phyloP scores from a whole-genome alignment of 2,888 invertebrate species.

The Diadegma fenestrale region DNA sequence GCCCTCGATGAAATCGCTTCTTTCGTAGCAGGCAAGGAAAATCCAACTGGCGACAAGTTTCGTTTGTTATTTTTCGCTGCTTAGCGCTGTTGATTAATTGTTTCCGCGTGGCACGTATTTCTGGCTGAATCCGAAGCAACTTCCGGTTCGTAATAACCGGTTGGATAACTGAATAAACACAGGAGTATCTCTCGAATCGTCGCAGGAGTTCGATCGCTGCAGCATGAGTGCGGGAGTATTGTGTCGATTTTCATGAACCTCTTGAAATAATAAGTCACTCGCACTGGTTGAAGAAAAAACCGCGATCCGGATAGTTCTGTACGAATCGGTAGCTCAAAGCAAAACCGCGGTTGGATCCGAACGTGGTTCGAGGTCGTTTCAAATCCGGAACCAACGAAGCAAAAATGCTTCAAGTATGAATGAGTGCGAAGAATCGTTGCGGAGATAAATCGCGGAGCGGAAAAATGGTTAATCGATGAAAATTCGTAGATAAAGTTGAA shows the following conservation, averaged over 20 bases:
- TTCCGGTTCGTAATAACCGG: background rate
- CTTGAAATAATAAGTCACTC: background rate
- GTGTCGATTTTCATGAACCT: background rate
- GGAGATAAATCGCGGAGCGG: background rate
- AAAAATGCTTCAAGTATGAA: background rate
- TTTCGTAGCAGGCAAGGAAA: background rate
- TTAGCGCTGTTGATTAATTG: background rate
- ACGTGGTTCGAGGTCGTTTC: background rate
- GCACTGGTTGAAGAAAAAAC: background rate
- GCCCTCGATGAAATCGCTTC: background rate
- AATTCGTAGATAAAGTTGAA: background rate
- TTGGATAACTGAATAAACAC: background rate
- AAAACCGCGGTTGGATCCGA: background rate
- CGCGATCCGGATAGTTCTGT: background rate
- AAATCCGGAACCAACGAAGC: background rate
- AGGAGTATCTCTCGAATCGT: background rate
- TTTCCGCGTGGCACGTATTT: slow-evolving; percentile 9
- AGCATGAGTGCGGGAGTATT: background rate
- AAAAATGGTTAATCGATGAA: background rate
- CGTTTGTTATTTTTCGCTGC: background rate
- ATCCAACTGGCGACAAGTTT: background rate
- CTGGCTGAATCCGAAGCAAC: background rate
- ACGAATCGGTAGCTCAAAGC: background rate
- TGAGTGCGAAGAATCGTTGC: background rate
- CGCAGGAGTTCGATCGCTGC: background rate